A percentile compares a stretch with the other conserved stretches of the same genome.
These are phyloP conservation scores for Rotaria socialis DNA, from an alignment of 2,888 invertebrate species.

Conservation along the genomic window DNA sequence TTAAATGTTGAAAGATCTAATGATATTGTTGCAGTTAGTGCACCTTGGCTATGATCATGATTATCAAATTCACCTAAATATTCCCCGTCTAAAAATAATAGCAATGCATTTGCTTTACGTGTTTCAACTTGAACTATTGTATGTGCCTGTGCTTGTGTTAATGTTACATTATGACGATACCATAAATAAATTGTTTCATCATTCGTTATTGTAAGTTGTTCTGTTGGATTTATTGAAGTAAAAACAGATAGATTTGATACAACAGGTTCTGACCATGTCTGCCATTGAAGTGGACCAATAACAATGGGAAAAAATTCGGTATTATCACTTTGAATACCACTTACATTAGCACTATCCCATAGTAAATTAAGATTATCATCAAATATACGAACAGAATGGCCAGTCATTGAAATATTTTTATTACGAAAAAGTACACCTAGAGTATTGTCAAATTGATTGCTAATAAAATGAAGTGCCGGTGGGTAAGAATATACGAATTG, in stretches of 20 bases:
- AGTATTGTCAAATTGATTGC: not conserved
- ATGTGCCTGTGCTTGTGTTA: not conserved
- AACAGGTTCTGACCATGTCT: not conserved
- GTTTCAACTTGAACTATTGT: not conserved
- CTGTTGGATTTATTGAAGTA: not conserved
- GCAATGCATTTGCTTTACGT: constrained; percentile 1
- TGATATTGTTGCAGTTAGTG: not conserved
- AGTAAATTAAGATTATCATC: not conserved
- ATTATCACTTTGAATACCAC: not conserved
- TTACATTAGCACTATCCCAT: constrained; percentile 20
- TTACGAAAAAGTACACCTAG: not conserved
- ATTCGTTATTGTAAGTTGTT: not conserved
- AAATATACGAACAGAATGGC: not conserved
- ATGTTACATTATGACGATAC: constrained; percentile 24
- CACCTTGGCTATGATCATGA: not conserved
- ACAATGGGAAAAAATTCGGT: not conserved
- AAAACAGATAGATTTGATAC: not conserved
- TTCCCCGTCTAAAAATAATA: constrained; percentile 6
- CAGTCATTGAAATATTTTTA: not conserved
- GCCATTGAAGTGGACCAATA: not conserved
- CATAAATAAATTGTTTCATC: constrained; percentile 21
- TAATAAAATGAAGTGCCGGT: not conserved
- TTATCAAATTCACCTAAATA: constrained; percentile 27
- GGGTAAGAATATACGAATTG: not conserved
- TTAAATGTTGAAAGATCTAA: not conserved